Percentiles rank a stretch among this genome's conserved stretches.
phyloP scores from a whole-genome alignment of 2,113 vertebrate genomes.

The Myotis davidii region DNA sequence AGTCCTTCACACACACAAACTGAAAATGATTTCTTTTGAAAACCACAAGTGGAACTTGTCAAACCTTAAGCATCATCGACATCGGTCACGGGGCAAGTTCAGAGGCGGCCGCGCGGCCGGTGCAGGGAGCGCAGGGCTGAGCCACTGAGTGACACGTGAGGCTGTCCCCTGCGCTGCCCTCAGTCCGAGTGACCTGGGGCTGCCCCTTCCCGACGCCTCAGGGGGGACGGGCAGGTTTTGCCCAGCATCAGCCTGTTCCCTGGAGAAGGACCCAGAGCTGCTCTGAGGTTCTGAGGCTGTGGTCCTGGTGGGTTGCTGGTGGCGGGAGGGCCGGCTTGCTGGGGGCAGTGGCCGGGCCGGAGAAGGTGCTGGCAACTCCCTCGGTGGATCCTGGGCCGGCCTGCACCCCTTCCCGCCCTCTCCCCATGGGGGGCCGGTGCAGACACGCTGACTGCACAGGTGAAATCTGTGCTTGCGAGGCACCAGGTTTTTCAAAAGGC shows the following conservation, averaged over 20 bases:
- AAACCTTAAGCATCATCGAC: slow-evolving; percentile 64
- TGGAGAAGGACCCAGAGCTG: fast-evolving
- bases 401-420: no score
- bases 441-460: background rate
- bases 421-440: no score
- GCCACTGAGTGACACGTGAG: fast-evolving
- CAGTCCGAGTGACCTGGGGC: fast-evolving
- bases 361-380: no score
- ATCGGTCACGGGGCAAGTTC: slow-evolving; percentile 56
- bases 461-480: background rate
- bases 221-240: fast-evolving
- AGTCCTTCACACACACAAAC: slow-evolving; percentile 75
- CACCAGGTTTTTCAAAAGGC: background rate
- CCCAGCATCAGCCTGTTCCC: background rate
- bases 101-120: background rate
- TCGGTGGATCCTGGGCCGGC: no score
- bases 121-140: background rate
- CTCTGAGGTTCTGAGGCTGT: fast-evolving
- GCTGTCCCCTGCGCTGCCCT: fast-evolving
- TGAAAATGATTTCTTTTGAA: slow-evolving; percentile 79
- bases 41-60: slow-evolving; percentile 81
- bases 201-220: fast-evolving
- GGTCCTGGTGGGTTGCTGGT: no score
- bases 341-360: no score
- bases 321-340: no score